These are phyloP conservation scores for Ichneumoninae sp. DNA, from an alignment of 2,888 invertebrate genomes.

Conservation along the genomic window DNA sequence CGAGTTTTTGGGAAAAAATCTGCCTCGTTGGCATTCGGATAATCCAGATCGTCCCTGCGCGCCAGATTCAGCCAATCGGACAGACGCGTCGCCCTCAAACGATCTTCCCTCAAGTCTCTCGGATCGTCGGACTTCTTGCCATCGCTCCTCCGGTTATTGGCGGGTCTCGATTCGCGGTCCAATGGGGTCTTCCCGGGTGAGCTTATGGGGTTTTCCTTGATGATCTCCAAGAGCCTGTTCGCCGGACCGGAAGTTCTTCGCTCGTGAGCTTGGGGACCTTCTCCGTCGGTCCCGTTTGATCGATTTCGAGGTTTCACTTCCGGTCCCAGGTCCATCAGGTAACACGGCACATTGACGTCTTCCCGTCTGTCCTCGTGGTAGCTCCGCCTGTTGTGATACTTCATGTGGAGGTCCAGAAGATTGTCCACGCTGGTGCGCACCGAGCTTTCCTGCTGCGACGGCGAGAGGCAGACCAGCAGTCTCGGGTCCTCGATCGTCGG, in stretches of 20 bases:
- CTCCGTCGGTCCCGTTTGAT: constrained; percentile 2
- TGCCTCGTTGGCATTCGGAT: constrained; percentile 34
- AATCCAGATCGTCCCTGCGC: constrained; percentile 71
- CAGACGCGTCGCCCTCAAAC: constrained; percentile 79
- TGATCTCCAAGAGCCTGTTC: constrained; percentile 77
- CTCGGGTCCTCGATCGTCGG: constrained; percentile 87
- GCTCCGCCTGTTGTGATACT: constrained; percentile 88
- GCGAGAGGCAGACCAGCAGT: constrained; percentile 89
- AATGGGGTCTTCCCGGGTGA: constrained; percentile 2
- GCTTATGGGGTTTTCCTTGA: constrained; percentile 77
- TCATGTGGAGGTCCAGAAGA: constrained; percentile 89
- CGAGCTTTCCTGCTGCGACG: constrained; percentile 88
- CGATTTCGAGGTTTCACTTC: constrained; percentile 37
- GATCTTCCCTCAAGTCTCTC: constrained; percentile 72
- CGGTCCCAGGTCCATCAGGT: constrained; percentile 69
- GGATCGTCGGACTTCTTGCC: constrained; percentile 2
- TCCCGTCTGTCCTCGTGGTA: constrained; percentile 84
- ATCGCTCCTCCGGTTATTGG: constrained; percentile 5
- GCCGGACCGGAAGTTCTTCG: constrained; percentile 49
- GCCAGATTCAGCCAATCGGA: constrained; percentile 83
- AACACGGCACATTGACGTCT: constrained; percentile 73
- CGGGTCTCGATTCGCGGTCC: constrained; percentile 5
- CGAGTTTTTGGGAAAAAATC: constrained; percentile 62
- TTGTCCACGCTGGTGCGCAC: constrained; percentile 87
- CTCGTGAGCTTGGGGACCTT: constrained; percentile 31